Evolutionary conservation across 2,113 vertebrate genomes (phyloP), one percentile per base, ranked within the genome.

Genomic region (Platycercus adscitus): DNA sequence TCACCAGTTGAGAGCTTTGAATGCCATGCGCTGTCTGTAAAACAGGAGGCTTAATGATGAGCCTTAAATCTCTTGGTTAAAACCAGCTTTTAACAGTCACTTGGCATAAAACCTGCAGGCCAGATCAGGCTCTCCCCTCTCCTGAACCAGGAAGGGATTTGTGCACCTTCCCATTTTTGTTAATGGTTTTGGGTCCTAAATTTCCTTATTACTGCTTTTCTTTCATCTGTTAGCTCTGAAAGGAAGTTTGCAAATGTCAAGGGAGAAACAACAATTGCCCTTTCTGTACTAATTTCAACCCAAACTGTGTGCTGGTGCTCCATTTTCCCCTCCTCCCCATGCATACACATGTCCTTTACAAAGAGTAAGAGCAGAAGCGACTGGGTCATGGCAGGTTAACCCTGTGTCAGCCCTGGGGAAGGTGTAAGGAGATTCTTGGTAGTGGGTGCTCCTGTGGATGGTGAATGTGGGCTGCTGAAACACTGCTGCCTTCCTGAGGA

Each of bases 261-360:
- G 15, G 44, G 47, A 50, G 44, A 14, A 76, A 16, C 64, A 64
- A 3, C 14, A 19, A 6, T 18, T 6, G 6, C 10, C 5, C 17
- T 72, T 64, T 31, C 37, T 58, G 46, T 65, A 24, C 25, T 35
- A 17, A 58, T 31, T 56, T 19, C 83, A 70, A n/a, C 9, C 26
- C 15, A 52, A 65, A 35, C 23, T 10, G 4, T 29, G 17, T 17
- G 13, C 31, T 56, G 2, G 7, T 1, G 0, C 11, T 56, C 35
- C 46, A 31, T 17, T 58, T 58, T 21, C 6, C 3, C 28, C 10
- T 5, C 5, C 5, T 29, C 11, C 1, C 13, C 8, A 1, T 3
- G 10, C 50, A 64, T 46, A 35, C 46, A 0, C 18, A 0, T 1
- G 5, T 24, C 60, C 75, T 56, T 58, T 37, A 9, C 28, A 35